Evolutionary conservation across 2,888 invertebrate genomes (phyloP), one percentile per base, ranked within the genome.

Genomic region (Pseudococcus viburni): DNA sequence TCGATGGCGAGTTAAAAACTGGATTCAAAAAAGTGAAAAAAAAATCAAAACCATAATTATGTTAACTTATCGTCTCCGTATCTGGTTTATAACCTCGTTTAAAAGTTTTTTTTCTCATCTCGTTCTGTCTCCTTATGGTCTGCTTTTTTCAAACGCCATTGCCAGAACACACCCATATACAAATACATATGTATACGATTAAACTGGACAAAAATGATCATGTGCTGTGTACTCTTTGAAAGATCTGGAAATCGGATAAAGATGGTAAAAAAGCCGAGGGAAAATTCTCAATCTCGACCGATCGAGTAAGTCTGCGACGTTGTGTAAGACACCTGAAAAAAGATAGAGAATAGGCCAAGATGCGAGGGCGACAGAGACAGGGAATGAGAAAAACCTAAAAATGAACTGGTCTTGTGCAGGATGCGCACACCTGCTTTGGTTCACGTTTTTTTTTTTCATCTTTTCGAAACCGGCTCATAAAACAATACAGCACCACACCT

Each of bases 401-500:
- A 73, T 48, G 51, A 85, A 59, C 48, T 59, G 59, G 46, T 85
- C 86, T n/a, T 87, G 19, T 73, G 87, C 87, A 73, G 77, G 87
- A 73, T 77, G 77, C 48, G 77, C 87, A 87, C 87, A 87, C 87
- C 87, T 87, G 87, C 87, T 85, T 85, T 55, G 84, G 51, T 85
- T 85, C 55, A 85, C 55, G 33, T 85, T 26, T 85, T 85, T 84
- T 84, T 55, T 33, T 33, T 11, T 85, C 55, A 19, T 59, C 42
- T 19, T 68, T 68, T 77, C 8, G 26, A 87, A 77, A 77, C 77
- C 87, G 87, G 87, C 87, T 87, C 87, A 87, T 87, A 87, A 87
- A 87, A 87, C 87, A 87, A 87, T 87, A 87, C 73, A 46, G 87
- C 77, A 87, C 87, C 87, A 87, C 87, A 87, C 87, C 87, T 87